Evolutionary conservation across 2,113 vertebrate species (phyloP), one percentile per base, ranked within the genome.

Genomic region (Trochalopteron elliotii): DNA sequence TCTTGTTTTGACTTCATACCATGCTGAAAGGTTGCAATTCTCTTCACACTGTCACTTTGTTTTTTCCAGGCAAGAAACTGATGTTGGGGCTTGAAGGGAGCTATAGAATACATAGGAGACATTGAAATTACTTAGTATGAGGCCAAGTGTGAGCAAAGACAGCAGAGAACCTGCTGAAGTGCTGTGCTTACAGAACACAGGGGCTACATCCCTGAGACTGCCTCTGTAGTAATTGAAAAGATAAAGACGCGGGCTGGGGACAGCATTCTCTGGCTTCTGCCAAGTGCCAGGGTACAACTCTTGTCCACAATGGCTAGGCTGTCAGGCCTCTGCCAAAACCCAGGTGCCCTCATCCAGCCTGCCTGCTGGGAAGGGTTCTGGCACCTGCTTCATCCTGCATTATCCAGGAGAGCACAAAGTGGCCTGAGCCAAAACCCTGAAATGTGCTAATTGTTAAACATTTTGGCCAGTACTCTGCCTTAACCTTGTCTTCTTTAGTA

Each of bases 371-470:
- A 67, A 37, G 47, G 63, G 45, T 67, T 77, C 64, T 94, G 92
- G 79, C 80, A 79, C 63, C 63, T 77, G 71, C 82, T 90, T 72
- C 63, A 22, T 40, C 56, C 52, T 65, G 64, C 0, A 0, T 42
- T 86, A 18, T 70, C 76, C 68, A 40, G 63, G 72, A 83, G 71
- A 90, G 67, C 0, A 3, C 0, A 0, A 88, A 53, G 68, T 56
- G 35, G 11, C 39, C 68, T 37, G 47, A 56, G 94, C 94, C 91
- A 95, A 83, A 90, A 44, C 27, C 65, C 59, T 81, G 64, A 81
- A 90, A 90, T 55, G 72, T 83, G 89, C 76, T 95, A 94, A 87
- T 95, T 93, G 95, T 90, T 86, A 31, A 90, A 53, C 44, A 9
- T 63, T 83, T 47, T 70, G 83, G 64, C 47, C 47, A 10, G 33